Evolutionary conservation across 2,888 invertebrate genomes (phyloP), one percentile per base, ranked within the genome.

Genomic region (Rhagophthalmus giganteus): DNA sequence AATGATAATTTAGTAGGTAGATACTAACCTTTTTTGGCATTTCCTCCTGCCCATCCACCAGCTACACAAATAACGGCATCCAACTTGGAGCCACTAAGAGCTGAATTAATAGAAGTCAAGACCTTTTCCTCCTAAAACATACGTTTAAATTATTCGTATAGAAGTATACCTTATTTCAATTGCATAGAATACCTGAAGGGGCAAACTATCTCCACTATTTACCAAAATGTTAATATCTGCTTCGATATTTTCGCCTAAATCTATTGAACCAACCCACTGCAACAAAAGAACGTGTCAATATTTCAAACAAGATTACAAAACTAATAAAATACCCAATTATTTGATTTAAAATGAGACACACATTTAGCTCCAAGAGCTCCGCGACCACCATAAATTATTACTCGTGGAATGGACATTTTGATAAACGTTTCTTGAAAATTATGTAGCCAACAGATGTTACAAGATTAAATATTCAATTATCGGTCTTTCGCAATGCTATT

Each of bases 51-150:
- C 97, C 97, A 98, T 38, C 98, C 98, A 33, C 98, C 98, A 54
- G 99, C 99, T 10, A 99, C 98, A 76, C 98, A 98, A 64, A 99
- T 88, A 32, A 99, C 85, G 16, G 94, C 97, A 78, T 96, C 96
- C 63, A 98, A 75, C 78, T 95, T 93, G 47, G 88, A 79, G 53
- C 84, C 87, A 63, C 83, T 82, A 26, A 94, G 74, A 9, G 84
- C 82, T 20, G 79, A 74, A 24, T 80, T 81, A 2, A 93, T 79
- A 65, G 85, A 82, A 10, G 76, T 74, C 8, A 87, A 74, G 32
- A 95, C 90, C 44, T 81, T 77, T 25, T 80, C 74, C 73, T 94
- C 93, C 67, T 70, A 46, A 47, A 57, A 7, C n/a, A n/a, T n/a
- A n/a, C n/a, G n/a, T n/a, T n/a, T n/a, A n/a, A n/a, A n/a, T n/a